phyloP scores from a whole-genome alignment of 2,797 vertebrate species.

The Lithobates pipiens region DNA sequence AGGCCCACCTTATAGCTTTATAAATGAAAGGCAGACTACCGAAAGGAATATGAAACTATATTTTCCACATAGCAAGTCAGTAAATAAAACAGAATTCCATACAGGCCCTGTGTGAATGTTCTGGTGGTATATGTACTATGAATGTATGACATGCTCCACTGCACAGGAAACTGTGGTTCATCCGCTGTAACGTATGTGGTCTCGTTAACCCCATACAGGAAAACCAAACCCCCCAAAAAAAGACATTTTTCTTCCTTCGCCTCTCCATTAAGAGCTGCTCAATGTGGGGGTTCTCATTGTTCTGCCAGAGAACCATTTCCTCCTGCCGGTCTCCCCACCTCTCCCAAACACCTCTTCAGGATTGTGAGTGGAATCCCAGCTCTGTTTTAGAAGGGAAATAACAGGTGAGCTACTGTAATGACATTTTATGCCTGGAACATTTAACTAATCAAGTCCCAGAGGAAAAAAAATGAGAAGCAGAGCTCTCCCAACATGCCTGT shows the following conservation, averaged over 20 bases:
- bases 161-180: constrained; percentile 42
- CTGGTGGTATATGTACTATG: constrained; percentile 4
- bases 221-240: constrained; percentile 44
- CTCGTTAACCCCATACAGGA: constrained; percentile 36
- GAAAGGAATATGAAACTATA: neutral
- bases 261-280: constrained; percentile 11
- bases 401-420: constrained; percentile 23
- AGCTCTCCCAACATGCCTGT: neutral
- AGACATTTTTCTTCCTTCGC: constrained; percentile 5
- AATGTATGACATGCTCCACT: neutral
- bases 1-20: neutral
- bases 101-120: neutral
- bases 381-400: constrained; percentile 37
- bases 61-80: neutral
- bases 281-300: constrained; percentile 56
- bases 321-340: constrained; percentile 36
- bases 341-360: constrained; percentile 52
- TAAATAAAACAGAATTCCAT: constrained; percentile 5
- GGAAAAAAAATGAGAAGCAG: neutral
- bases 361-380: constrained; percentile 26
- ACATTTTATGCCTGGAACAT: neutral
- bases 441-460: neutral
- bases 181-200: constrained; percentile 51
- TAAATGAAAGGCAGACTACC: neutral
- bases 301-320: constrained; percentile 55